phyloP scores from a whole-genome alignment of 1,140 invertebrate species.

The Himalopsyche phryganea region DNA sequence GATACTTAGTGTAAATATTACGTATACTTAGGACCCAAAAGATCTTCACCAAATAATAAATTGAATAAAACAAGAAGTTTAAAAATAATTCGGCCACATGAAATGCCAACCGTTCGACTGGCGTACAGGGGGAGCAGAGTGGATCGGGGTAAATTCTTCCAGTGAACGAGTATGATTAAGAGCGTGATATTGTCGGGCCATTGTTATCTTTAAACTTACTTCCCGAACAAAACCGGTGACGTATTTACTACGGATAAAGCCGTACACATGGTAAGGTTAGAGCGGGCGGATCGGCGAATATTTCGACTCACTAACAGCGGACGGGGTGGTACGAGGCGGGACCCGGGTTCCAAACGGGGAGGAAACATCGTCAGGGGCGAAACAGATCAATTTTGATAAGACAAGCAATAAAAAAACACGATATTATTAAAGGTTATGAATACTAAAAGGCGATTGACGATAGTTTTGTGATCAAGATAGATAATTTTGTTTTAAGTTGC shows the following conservation, averaged over 20 bases:
- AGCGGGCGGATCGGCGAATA: conserved; percentile 23
- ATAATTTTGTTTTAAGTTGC: too few species aligned
- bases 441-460: too few species aligned
- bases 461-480: too few species aligned
- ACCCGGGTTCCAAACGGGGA: too few species aligned
- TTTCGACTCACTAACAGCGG: conserved; percentile 24
- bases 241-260: conserved; percentile 35
- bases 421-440: too few species aligned
- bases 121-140: too few species aligned
- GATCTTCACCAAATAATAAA: not conserved
- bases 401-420: too few species aligned
- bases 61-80: conserved; percentile 21
- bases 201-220: conserved; percentile 36
- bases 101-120: conserved; percentile 3
- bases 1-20: too few species aligned
- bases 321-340: conserved; percentile 2
- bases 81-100: conserved; percentile 7
- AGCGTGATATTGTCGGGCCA: conserved; percentile 35
- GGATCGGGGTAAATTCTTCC: conserved; percentile 23
- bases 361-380: too few species aligned
- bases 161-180: conserved; percentile 35
- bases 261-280: conserved; percentile 18
- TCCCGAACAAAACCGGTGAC: conserved; percentile 35
- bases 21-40: too few species aligned
- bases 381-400: too few species aligned